Base-by-base conservation (phyloP, 2,888 invertebrate species). In the Drosophila merina region DNA sequence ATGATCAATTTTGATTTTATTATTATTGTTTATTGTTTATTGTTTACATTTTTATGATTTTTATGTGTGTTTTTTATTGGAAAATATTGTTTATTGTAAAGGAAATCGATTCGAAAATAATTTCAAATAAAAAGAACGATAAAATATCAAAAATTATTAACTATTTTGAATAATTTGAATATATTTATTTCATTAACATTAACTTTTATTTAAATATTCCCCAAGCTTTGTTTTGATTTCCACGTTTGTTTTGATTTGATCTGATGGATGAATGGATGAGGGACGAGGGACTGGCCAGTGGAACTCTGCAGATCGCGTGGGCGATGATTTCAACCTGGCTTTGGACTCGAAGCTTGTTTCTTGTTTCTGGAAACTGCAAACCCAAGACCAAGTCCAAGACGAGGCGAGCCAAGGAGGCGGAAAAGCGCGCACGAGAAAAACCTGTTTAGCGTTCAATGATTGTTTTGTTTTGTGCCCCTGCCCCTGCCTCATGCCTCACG, bases 351-450 rank as follows among this genome's bases (percentile, higher is more conserved):
- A 20, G 20, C 20, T 20, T 20, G 20, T 20, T 20, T 31, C 7
- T 40, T 47, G 30, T 58, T 60, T 60, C 47, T 36, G 42, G n/a
- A n/a, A 4, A 42, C 42, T 20, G 20, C 38, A 20, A 26, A 51
- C 42, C 10, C 20, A 30, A 14, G 57, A 38, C 20, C 20, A 20
- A 20, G 12, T 2, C n/a, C 10, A 7, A 31, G n/a, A 31, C 14
- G 4, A 1, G 3, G 28, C 70, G 70, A 47, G 81, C 76, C 76
- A 84, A 85, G 85, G 87, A 87, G 85, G 87, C 87, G 82, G 87
- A 82, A 82, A 82, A 87, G 63, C 79, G 87, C 76, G 76, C 82
- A 87, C 87, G 87, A 82, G 82, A 82, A 87, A 82, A 82, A 82
- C 82, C 87, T 76, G 82, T 82, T 82, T 82, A 73, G 79, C 87